phyloP scores from a whole-genome alignment of 92 coral and sea anemone species.

The Heteractis magnifica region DNA sequence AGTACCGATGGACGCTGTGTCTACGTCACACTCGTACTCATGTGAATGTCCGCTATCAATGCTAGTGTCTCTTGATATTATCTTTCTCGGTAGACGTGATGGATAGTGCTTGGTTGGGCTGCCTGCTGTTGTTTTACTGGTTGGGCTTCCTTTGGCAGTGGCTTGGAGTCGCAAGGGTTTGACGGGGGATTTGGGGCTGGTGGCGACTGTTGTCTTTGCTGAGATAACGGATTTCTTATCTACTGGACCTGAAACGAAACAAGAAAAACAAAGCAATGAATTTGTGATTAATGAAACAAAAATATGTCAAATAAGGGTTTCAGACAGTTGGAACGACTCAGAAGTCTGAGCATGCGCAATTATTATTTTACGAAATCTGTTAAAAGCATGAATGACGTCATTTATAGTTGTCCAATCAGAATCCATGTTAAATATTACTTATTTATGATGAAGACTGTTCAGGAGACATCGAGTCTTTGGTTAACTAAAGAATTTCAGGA shows the following conservation, averaged over 20 bases:
- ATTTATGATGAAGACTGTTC: background rate
- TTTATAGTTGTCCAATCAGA: background rate
- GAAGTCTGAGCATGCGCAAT: background rate
- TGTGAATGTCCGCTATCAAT: conserved; percentile 36
- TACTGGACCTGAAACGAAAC: conserved; percentile 7
- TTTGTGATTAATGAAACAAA: background rate
- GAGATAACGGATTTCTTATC: conserved; percentile 6
- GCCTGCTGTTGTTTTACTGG: background rate
- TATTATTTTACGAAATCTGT: background rate
- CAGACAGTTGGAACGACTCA: background rate
- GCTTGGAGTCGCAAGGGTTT: conserved; percentile 26
- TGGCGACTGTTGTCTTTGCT: conserved; percentile 18
- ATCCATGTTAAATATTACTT: background rate
- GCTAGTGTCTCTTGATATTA: conserved; percentile 32
- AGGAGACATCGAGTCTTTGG: background rate
- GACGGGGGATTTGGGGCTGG: conserved; percentile 8
- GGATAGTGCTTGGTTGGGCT: conserved; percentile 8
- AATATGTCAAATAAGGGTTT: background rate
- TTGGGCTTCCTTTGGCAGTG: conserved; percentile 24
- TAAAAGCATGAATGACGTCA: background rate
- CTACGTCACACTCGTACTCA: conserved; percentile 50
- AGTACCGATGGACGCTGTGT: conserved; percentile 45
- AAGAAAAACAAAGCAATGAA: no score
- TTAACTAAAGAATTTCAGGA: background rate
- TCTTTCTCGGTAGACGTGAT: conserved; percentile 26